These are phyloP conservation scores for Lutraria rhynchaena DNA, from an alignment of 1,140 invertebrate genomes.

Conservation along the genomic window DNA sequence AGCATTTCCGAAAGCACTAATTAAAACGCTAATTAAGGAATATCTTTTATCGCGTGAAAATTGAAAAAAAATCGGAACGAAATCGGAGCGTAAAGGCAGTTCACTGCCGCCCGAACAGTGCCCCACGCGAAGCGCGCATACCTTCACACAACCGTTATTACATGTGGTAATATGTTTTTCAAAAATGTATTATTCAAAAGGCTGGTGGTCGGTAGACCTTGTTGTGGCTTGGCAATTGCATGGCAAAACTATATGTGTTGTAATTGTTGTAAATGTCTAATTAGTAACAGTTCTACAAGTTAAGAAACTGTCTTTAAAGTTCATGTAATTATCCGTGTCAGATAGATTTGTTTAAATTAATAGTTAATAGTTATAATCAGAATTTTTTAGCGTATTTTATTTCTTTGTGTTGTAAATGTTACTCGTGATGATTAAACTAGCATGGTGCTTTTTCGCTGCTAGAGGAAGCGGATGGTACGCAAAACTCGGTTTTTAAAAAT, in stretches of 20 bases:
- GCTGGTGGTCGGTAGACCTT: constrained; percentile 50
- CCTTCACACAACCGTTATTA: constrained; percentile 54
- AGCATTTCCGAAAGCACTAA: constrained; percentile 28
- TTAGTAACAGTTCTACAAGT: too few species aligned
- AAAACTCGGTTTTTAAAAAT: background rate
- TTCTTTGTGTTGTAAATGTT: background rate
- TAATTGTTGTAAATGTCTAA: too few species aligned
- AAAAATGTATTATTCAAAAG: constrained; percentile 30
- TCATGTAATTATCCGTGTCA: background rate
- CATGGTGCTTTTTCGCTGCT: constrained; percentile 11
- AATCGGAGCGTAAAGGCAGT: constrained; percentile 33
- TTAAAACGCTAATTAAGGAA: too few species aligned
- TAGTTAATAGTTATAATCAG: background rate
- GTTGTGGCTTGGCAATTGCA: constrained; percentile 35
- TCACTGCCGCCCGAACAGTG: background rate
- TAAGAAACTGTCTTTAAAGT: too few species aligned
- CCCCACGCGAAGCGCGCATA: background rate
- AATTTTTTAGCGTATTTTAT: background rate
- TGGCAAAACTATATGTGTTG: constrained; percentile 4
- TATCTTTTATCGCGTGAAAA: too few species aligned
- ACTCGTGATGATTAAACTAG: background rate
- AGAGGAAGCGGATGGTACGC: constrained; percentile 35
- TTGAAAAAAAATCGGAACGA: background rate
- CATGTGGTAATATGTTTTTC: too few species aligned
- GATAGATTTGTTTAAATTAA: background rate